Evolutionary conservation across 2,113 vertebrate genomes (phyloP).

Genomic region (Oxygymnocypris stewartii): DNA sequence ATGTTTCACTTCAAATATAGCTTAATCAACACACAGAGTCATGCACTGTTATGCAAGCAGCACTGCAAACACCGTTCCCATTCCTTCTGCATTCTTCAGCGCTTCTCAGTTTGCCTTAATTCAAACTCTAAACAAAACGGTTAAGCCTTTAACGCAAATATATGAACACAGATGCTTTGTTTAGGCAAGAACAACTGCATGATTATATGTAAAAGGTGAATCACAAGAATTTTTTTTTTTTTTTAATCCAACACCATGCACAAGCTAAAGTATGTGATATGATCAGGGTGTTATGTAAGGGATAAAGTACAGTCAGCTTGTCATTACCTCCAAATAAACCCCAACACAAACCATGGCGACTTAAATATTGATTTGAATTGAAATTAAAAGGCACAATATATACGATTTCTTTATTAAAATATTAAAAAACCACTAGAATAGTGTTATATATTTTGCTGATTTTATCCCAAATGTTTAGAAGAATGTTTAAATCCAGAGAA

Average conservation of each 20-base stretch:
- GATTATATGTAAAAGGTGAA: background rate
- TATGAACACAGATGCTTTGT: background rate
- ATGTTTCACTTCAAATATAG: slow-evolving; percentile 16
- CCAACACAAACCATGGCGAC: background rate
- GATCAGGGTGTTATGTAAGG: background rate
- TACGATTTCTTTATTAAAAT: too few relatives aligned
- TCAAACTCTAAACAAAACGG: background rate
- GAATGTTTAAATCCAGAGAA: too few relatives aligned
- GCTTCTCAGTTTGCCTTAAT: background rate
- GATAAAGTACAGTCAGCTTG: background rate
- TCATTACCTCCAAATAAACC: background rate
- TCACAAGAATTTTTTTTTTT: too few relatives aligned
- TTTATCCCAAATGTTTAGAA: too few relatives aligned
- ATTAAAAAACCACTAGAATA: too few relatives aligned
- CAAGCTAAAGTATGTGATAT: background rate
- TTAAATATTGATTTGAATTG: too few relatives aligned
- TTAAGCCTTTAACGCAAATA: background rate
- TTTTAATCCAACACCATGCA: background rate
- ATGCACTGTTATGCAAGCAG: slow-evolving; percentile 21
- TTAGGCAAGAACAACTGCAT: background rate
- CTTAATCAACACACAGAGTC: slow-evolving; percentile 16
- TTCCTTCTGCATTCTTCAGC: slow-evolving; percentile 12
- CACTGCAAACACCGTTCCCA: background rate
- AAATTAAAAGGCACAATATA: too few relatives aligned
- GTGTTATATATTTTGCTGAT: too few relatives aligned